These are phyloP conservation scores for Spodoptera exigua DNA, from an alignment of 2,888 invertebrate genomes.

Conservation along the genomic window DNA sequence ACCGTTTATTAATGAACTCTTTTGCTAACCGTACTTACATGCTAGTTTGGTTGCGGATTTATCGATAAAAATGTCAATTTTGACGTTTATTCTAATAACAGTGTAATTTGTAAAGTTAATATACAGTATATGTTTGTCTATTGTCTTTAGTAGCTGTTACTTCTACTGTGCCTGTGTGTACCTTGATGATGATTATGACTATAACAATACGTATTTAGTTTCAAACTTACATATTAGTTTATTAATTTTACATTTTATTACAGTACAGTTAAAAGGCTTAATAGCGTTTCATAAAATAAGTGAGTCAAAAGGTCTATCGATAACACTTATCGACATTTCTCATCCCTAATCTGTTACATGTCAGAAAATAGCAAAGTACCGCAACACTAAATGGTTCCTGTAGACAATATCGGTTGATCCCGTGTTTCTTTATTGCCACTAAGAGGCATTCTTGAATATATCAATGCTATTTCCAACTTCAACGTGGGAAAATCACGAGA, in stretches of 20 bases:
- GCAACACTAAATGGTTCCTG: constrained; percentile 55
- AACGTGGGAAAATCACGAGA: constrained; percentile 40
- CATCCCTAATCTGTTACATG: constrained; percentile 14
- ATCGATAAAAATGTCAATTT: constrained; percentile 9
- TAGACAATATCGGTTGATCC: constrained; percentile 58
- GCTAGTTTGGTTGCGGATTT: constrained; percentile 12
- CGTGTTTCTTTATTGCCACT: constrained; percentile 50
- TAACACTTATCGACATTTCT: constrained; percentile 6
- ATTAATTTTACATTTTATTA: too few species aligned
- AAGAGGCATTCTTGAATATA: constrained; percentile 53
- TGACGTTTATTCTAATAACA: too few species aligned
- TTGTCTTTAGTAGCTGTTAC: too few species aligned
- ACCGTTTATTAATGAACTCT: constrained; percentile 71
- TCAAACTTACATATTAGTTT: too few species aligned
- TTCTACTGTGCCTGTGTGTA: too few species aligned
- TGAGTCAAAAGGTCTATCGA: not conserved
- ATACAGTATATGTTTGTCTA: too few species aligned
- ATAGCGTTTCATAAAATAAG: too few species aligned
- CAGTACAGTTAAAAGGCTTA: too few species aligned
- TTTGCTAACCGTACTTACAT: constrained; percentile 48
- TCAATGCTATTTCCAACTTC: constrained; percentile 41
- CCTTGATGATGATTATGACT: too few species aligned
- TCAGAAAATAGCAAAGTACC: constrained; percentile 61
- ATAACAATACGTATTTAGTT: too few species aligned
- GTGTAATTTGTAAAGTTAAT: not conserved